Evolutionary conservation across 2,113 vertebrate species (phyloP), one percentile per base, ranked within the genome.

Genomic region (Xiphias gladius): DNA sequence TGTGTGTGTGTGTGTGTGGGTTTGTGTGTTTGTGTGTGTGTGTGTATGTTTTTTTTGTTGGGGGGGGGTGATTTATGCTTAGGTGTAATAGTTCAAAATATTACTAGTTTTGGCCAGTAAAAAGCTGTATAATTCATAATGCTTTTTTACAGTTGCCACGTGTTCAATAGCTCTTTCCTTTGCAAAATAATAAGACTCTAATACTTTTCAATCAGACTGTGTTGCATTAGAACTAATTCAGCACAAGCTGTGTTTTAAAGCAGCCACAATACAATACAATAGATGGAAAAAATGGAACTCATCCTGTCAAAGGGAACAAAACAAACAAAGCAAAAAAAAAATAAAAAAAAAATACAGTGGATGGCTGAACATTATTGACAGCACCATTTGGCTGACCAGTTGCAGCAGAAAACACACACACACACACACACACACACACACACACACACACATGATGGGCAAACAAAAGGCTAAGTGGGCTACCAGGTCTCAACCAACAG

Each of bases 401-500:
- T 73, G 63, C 83, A 64, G 69, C 8, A 79, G 71, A 24, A 76
- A 73, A 46, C 32, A 35, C 32, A 35, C 65, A 7, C 26, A 59
- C 24, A 41, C 61, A n/a, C 61, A 24, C 14, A 64, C n/a, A 54
- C 65, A 52, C 32, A 57, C 64, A 46, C 74, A 14, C 39, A 39
- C 58, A 41, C 16, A 62, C 26, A 58, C 46, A n/a, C n/a, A 69
- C 62, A 55, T 14, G 28, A 78, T 65, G 69, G 58, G 68, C 76
- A 85, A 85, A 93, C 88, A 93, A 92, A 92, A 82, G 90, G 85
- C 84, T 88, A 74, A 90, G 78, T 82, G 79, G 83, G 43, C 80
- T 54, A 84, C 76, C 90, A 91, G 88, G 73, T 67, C 66, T 79
- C 66, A 85, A 75, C 77, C 89, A 91, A 71, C 84, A 91, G 89